Base-by-base conservation (phyloP, 2,113 vertebrate species). In the Elaphurus davidianus region DNA sequence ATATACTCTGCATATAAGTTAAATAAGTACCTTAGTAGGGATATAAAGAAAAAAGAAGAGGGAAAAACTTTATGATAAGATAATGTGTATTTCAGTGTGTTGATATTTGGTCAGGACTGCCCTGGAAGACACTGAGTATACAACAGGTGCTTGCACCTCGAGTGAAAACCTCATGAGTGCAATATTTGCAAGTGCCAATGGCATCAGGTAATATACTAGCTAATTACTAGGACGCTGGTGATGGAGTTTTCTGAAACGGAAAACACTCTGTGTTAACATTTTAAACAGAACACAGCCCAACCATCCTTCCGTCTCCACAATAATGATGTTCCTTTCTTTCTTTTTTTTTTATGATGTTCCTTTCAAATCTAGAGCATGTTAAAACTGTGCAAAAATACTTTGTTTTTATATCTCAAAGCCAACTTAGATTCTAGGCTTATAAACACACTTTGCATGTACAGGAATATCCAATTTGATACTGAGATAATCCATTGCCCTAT, bases 191-290 rank as follows among this genome's bases (percentile, higher is more conserved):
- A 87, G 36, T 11, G 4, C 71, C 71, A 36, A 82, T 30, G 50
- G 64, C 47, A 64, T 83, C 28, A 45, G 84, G 79, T 64, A 50
- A 82, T 28, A 27, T 7, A 15, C 33, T 43, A 82, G 81, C 33
- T 90, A 84, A 93, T 90, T 92, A 87, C 54, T 43, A 30, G 71
- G 50, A 60, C 14, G 19, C 19, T 13, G 36, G 21, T 78, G 87
- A 95, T 45, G 67, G 10, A 21, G 50, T 67, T 84, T 87, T 90
- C 83, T 59, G 76, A 98, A 98, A 54, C n/a, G 33, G 33, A 64
- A 60, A 90, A 79, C 64, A 87, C 25, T 91, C 33, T 91, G 74
- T 60, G 54, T 71, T 57, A 6, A 87, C 55, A 10, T 83, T 50
- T 52, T 84, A 85, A 92, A 91, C 7, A 76, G 82, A 62, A 45